Evolutionary conservation across 1,140 invertebrate species (phyloP), one percentile per base, ranked within the genome.

Genomic region (Bombus sylvicola): DNA sequence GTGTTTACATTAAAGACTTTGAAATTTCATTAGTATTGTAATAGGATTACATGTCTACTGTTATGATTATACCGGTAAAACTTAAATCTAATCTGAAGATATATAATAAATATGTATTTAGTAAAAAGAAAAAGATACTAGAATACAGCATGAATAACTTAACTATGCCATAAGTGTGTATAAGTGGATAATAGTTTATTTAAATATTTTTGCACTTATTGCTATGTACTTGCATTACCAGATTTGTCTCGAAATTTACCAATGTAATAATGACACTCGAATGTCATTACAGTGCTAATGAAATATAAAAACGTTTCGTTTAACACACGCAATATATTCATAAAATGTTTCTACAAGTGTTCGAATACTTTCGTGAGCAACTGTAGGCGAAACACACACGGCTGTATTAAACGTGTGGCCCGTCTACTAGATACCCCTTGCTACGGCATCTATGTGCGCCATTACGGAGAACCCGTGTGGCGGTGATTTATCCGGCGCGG

Each of bases 401-500:
- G 5, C 47, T 37, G 85, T 68, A 53, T 79, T 64, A 88, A 79
- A 77, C 81, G 73, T 79, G 68, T 64, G 53, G 62, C 73, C 66
- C 78, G 87, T 78, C 76, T 41, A 41, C 62, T 80, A 73, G 28
- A 80, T 59, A 81, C 80, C 75, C 79, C 78, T 79, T 57, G 78
- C 88, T 28, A 68, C 22, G 83, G 73, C 88, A 76, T 73, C 84
- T 75, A 81, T 62, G 71, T 43, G 37, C 86, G 82, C 86, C 80
- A 90, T 90, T 90, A 90, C 86, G 69, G 82, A 79, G 86, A 87
- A 79, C 68, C 39, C 68, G 76, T 64, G 75, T 85, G 80, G 31
- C 62, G 66, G 80, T 90, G 89, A 90, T 90, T 90, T 90, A 90
- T 90, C 86, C 86, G 28, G 5, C 25, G 34, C 57, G 75, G 31